These are phyloP conservation scores for Xestia sexstrigata DNA, from an alignment of 2,888 invertebrate species.

Conservation along the genomic window DNA sequence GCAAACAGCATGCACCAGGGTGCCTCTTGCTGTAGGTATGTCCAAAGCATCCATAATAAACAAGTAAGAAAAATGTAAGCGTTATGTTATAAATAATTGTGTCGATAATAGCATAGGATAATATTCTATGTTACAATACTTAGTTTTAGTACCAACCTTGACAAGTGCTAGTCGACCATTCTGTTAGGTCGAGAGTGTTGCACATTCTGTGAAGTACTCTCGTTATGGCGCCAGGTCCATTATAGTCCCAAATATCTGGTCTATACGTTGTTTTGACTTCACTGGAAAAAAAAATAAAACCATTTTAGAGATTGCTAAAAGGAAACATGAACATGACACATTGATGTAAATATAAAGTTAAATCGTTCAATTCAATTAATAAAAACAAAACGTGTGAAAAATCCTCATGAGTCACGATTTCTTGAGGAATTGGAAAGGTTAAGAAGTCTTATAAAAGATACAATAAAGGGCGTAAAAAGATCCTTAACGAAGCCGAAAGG, in stretches of 20 bases:
- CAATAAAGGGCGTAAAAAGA: too few species aligned
- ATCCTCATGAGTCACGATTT: too few species aligned
- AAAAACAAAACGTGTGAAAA: too few species aligned
- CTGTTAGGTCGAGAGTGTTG: conserved; percentile 34
- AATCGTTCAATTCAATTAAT: conserved; percentile 3
- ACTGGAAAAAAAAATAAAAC: conserved; percentile 27
- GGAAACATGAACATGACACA: not conserved
- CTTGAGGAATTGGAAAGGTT: too few species aligned
- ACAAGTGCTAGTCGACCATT: conserved; percentile 59
- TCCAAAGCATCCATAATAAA: too few species aligned
- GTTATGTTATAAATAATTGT: not conserved
- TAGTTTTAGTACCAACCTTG: conserved; percentile 40
- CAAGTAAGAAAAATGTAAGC: too few species aligned
- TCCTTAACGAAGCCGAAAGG: too few species aligned
- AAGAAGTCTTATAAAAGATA: too few species aligned
- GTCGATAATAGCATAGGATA: too few species aligned
- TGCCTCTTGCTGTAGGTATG: too few species aligned
- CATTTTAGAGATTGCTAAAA: not conserved
- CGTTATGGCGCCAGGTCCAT: conserved; percentile 93
- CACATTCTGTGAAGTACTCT: conserved; percentile 78
- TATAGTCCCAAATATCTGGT: conserved; percentile 91
- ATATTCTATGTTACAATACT: too few species aligned
- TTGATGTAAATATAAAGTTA: not conserved
- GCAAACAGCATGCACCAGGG: too few species aligned
- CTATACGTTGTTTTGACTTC: conserved; percentile 82